Evolutionary conservation across 2,888 invertebrate species (phyloP).

Genomic region (Dryococelus australis): DNA sequence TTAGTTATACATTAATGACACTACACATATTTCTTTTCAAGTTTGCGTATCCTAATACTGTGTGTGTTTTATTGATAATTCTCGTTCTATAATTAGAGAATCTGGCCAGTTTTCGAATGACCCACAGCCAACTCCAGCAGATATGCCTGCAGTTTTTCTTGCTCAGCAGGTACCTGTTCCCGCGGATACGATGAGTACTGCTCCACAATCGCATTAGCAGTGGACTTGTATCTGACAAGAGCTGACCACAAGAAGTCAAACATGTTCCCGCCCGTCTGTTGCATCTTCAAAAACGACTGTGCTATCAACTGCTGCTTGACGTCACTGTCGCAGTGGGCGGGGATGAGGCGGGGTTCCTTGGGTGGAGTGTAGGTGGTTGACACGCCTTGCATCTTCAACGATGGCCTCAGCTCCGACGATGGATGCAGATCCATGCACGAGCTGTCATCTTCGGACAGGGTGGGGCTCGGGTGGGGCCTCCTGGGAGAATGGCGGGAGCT

Average conservation of each 20-base stretch:
- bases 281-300: not conserved
- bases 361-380: too few relatives aligned
- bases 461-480: too few relatives aligned
- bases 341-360: not conserved
- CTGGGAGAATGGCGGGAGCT: not conserved
- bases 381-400: not conserved
- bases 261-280: not conserved
- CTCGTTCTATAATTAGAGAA: too few relatives aligned
- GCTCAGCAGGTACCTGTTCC: not conserved
- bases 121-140: not conserved
- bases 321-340: not conserved
- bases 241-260: not conserved
- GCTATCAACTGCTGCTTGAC: not conserved
- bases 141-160: not conserved
- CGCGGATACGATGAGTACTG: not conserved
- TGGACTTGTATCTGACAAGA: not conserved
- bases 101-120: not conserved
- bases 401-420: not conserved
- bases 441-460: not conserved
- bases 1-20: too few relatives aligned
- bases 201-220: not conserved
- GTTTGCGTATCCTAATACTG: too few relatives aligned
- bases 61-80: too few relatives aligned
- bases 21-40: too few relatives aligned
- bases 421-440: too few relatives aligned